These are phyloP conservation scores for Leucophenga maculata DNA, from an alignment of 2,888 invertebrate genomes.

Conservation along the genomic window DNA sequence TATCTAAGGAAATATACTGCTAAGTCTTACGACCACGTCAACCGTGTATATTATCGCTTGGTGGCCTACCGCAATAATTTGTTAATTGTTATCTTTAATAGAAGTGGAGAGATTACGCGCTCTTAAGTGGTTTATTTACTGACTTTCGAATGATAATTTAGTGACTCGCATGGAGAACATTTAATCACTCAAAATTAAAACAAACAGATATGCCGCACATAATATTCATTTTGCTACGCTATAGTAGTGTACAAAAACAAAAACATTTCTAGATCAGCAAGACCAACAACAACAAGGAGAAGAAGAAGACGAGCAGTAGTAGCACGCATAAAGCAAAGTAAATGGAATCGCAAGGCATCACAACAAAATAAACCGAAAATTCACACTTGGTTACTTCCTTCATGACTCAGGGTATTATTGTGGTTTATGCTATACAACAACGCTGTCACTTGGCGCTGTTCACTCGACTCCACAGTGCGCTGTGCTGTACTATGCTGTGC, in stretches of 20 bases:
- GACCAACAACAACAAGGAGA: neutral
- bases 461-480: neutral
- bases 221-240: neutral
- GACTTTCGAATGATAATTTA: too few species aligned
- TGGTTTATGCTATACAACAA: constrained; percentile 57
- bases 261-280: too few species aligned
- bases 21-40: too few species aligned
- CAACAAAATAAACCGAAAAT: constrained; percentile 57
- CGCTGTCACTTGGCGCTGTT: constrained; percentile 33
- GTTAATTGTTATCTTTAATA: too few species aligned
- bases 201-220: neutral
- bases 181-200: too few species aligned
- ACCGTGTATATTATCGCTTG: too few species aligned
- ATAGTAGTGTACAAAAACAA: too few species aligned
- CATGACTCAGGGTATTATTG: constrained; percentile 64
- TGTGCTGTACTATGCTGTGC: constrained; percentile 28
- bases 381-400: constrained; percentile 65
- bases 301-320: neutral
- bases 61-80: too few species aligned
- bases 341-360: constrained; percentile 45
- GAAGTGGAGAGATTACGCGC: too few species aligned
- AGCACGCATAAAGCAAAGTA: neutral
- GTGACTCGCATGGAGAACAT: too few species aligned
- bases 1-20: too few species aligned
- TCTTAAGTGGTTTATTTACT: too few species aligned